Conservation (phyloP, 1,140 invertebrate species). For the Achatina immaculata region DNA sequence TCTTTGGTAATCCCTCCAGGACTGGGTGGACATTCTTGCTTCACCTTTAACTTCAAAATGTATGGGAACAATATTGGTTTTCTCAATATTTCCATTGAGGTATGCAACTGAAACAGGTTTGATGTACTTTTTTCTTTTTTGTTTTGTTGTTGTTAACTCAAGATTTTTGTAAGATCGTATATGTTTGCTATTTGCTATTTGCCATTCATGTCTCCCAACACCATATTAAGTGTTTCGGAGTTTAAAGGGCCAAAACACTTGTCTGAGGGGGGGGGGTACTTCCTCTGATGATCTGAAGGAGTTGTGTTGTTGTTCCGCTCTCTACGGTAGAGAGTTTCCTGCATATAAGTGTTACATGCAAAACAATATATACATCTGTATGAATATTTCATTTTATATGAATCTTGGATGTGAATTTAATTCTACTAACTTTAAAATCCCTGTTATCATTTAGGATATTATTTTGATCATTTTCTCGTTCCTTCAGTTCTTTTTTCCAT, state of each 20-base stretch:
- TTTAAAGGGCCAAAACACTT: neutral
- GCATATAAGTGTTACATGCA: neutral
- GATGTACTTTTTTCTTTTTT: neutral
- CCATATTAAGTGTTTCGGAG: neutral
- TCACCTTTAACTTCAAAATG: slow-evolving; percentile 82
- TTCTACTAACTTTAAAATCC: too few species aligned
- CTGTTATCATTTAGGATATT: too few species aligned
- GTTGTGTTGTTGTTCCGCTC: too few species aligned
- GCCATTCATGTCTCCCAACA: neutral
- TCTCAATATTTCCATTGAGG: slow-evolving; percentile 51
- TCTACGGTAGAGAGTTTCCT: too few species aligned
- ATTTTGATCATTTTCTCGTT: too few species aligned
- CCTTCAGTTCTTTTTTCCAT: too few species aligned
- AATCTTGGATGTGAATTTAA: too few species aligned
- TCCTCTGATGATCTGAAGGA: too few species aligned
- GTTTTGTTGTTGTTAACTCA: neutral
- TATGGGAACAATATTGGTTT: slow-evolving; percentile 74
- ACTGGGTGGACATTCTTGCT: slow-evolving; percentile 45
- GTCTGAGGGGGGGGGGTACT: too few species aligned
- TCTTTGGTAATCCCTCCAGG: slow-evolving; percentile 43
- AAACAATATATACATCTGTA: neutral
- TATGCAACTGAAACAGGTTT: neutral
- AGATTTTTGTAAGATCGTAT: neutral
- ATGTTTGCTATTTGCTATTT: neutral
- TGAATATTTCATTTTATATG: neutral